Base-by-base conservation (phyloP, 2,888 invertebrate genomes). In the Agrypnus murinus region DNA sequence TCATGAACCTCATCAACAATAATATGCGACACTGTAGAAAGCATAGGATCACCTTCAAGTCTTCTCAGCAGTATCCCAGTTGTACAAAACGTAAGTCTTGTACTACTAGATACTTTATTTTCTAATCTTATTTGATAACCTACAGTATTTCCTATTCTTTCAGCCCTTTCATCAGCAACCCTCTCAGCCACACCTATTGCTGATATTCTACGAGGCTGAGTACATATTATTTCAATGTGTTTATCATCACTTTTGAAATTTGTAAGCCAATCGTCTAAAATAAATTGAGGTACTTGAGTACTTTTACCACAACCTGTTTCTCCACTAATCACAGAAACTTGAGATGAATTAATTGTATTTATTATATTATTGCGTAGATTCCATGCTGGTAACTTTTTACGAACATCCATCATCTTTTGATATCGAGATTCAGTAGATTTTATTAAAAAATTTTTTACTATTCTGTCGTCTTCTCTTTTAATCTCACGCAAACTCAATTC, bases 1-100 rank as follows among this genome's bases (percentile, higher is more conserved):
- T 98, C 97, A 81, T 98, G 98, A 0, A 98, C 95, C 86, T 98
- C 98, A 83, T 98, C 98, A 0, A 95, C 92, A 71, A 95, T 89
- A 6, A 95, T 86, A 81, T 98, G 97, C 0, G 95, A 93, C 0
- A 97, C 92, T 1, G 92, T 90, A 25, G 89, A 88, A 25, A 97
- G 83, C 7, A 91, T 87, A 0, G 93, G 92, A 81, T 96, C 95
- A 40, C 93, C 90, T 77, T 95, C 93, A 46, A 98, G 85, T 58
- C 96, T 90, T 48, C 97, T 88, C 45, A 98, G 84, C 57, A 98
- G 85, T 58, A 98, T 97, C 60, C 98, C 98, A 1, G 95, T 97
- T 0, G 98, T 98, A 82, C 98, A 98, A 85, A 97, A 98, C 2
- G 93, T 93, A 10, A 98, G 87, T 2, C 97, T 89, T 0, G 98